Evolutionary conservation across 1,140 invertebrate species (phyloP), one percentile per base, ranked within the genome.

Genomic region (Zaprionus taronus): DNA sequence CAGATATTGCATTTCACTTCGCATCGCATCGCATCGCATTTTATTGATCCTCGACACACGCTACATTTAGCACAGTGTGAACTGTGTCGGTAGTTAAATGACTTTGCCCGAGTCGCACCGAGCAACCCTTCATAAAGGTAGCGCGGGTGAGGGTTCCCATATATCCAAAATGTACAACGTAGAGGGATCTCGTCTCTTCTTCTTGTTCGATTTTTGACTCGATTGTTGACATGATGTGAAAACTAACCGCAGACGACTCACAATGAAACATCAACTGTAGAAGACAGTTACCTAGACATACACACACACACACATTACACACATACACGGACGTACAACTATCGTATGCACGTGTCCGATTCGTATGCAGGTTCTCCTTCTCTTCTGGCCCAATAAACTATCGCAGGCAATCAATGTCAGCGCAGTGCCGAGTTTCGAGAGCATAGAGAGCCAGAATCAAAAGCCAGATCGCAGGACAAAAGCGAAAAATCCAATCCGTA

Each of bases 341-440:
- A 11, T 20, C 34, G 36, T 17, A 22, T 31, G 53, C 64, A 85
- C 82, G 79, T 84, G 84, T 85, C 80, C 83, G 56, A 67, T 36
- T 71, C 36, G 15, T 28, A 75, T 67, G 60, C 67, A 49, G 61
- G 44, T 81, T 57, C 60, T 51, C 51, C 53, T 22, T 57, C 12
- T 20, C 47, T 67, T 67, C 38, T 47, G 53, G 20, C 65, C 62
- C 84, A 78, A 87, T 83, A 86, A 86, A 86, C 77, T 66, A 86
- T 80, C 77, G 67, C 56, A 72, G 83, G 83, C 83, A 87, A 87
- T 87, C 83, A 87, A 87, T 87, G 83, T 87, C 83, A 83, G 83
- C 57, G 73, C 49, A 41, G 38, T n/a, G 15, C 41, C 6, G 41
- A 47, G 67, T 69, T 77, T 83, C 51, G 72, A 83, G 81, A 84